A percentile compares a stretch with the other conserved stretches of the same genome.
Conservation (phyloP, 2,797 vertebrate genomes). For the Antennarius maculatus region DNA sequence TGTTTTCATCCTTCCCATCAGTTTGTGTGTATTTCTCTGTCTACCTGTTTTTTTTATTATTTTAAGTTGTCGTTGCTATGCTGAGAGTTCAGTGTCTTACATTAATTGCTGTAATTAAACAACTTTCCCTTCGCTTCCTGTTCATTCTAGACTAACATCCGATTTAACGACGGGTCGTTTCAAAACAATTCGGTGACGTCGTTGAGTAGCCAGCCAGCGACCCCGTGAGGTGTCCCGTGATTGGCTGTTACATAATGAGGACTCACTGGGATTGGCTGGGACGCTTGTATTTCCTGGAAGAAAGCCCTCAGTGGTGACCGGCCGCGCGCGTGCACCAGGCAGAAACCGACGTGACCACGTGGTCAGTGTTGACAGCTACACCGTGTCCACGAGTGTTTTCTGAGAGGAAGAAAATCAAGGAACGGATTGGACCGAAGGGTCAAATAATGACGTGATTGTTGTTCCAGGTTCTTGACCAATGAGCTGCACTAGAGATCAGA, state of each 20-base stretch:
- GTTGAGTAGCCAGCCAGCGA: conserved; percentile 17
- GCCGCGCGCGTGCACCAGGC: background rate
- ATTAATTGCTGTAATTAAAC: no score
- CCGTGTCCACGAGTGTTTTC: conserved; percentile 3
- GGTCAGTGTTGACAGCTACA: conserved; percentile 43
- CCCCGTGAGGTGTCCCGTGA: conserved; percentile 33
- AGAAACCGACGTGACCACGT: conserved; percentile 23
- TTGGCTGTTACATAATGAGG: conserved; percentile 57
- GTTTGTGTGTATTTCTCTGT: conserved; percentile 15
- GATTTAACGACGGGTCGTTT: background rate
- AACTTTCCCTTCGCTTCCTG: no score
- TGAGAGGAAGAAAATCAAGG: conserved; percentile 12
- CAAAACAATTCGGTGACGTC: conserved; percentile 1
- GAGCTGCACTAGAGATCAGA: background rate
- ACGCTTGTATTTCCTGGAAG: conserved; percentile 27
- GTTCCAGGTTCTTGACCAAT: background rate
- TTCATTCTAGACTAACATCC: no score
- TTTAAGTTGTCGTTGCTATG: no score
- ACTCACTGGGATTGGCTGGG: conserved; percentile 55
- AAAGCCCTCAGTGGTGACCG: conserved; percentile 6
- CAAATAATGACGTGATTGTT: conserved; percentile 27
- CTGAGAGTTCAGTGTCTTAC: no score
- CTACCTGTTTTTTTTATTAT: background rate
- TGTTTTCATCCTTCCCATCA: no score
- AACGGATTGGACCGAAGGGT: conserved; percentile 12